Evolutionary conservation across 2,113 vertebrate species (phyloP).

Genomic region (Macrotis lagotis): DNA sequence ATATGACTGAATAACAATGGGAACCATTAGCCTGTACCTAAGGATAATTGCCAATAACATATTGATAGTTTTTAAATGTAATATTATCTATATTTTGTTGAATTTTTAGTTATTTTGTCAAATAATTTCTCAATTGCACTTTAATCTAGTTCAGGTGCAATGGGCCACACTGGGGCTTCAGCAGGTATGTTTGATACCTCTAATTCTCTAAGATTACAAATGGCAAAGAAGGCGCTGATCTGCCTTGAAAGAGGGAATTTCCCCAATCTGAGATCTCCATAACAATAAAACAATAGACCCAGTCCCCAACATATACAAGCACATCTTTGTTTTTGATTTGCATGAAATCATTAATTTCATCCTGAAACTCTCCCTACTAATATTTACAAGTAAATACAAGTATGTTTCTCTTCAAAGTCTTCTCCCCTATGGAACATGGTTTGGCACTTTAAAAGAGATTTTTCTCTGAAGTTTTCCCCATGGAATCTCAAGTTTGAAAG

Average conservation of each 20-base stretch:
- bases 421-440: too few species aligned
- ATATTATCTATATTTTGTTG: neutral
- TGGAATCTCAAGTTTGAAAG: neutral
- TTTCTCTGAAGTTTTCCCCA: neutral
- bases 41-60: neutral
- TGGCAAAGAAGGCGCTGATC: neutral
- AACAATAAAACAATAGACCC: neutral
- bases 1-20: neutral
- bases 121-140: neutral
- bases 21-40: neutral
- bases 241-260: neutral
- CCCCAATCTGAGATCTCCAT: neutral
- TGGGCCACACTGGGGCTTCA: neutral
- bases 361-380: neutral
- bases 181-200: neutral
- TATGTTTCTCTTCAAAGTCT: neutral
- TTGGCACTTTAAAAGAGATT: too few species aligned
- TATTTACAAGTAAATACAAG: constrained; percentile 47
- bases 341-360: neutral
- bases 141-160: neutral
- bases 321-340: neutral
- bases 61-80: neutral
- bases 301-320: neutral
- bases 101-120: neutral
- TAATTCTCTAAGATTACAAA: neutral